These are phyloP conservation scores for Propsilocerus akamusi DNA, from an alignment of 1,140 invertebrate genomes.

Conservation along the genomic window DNA sequence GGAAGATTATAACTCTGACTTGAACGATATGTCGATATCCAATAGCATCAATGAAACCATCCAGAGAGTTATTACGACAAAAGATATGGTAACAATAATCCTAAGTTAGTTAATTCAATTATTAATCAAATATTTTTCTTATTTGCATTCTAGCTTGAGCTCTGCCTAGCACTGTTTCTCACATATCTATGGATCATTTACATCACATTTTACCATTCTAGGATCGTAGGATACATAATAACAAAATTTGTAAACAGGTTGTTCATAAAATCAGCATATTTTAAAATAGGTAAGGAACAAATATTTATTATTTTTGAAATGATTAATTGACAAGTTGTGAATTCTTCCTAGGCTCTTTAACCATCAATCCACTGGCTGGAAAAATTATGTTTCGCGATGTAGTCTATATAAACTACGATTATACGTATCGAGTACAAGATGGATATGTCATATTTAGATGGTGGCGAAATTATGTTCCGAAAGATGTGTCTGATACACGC, in stretches of 20 bases:
- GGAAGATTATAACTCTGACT: too few relatives aligned
- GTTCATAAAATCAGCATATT: slow-evolving; percentile 65
- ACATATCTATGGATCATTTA: slow-evolving; percentile 63
- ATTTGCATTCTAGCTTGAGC: slow-evolving; percentile 56
- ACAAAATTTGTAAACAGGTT: slow-evolving; percentile 80
- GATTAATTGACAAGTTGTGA: slow-evolving; percentile 4
- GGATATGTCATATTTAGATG: slow-evolving; percentile 94
- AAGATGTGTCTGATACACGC: slow-evolving; percentile 75
- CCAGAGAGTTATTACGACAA: neutral
- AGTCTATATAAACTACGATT: slow-evolving; percentile 88
- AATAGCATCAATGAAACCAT: neutral
- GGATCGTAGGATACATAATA: slow-evolving; percentile 74
- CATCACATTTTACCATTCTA: slow-evolving; percentile 88
- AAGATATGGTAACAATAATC: neutral
- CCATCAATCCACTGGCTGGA: slow-evolving; percentile 83
- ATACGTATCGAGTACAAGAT: slow-evolving; percentile 83
- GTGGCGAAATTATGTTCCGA: slow-evolving; percentile 89
- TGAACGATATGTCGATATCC: too few relatives aligned
- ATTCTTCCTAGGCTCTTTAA: slow-evolving; percentile 65
- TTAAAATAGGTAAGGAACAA: slow-evolving; percentile 68
- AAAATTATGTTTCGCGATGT: slow-evolving; percentile 98
- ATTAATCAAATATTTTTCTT: slow-evolving; percentile 35
- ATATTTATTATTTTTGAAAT: slow-evolving; percentile 8
- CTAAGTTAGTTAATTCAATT: neutral
- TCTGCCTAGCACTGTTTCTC: slow-evolving; percentile 33